Percentiles rank a stretch among this genome's conserved stretches.
Conservation (phyloP, 2,113 vertebrate species). For the Hucho hucho region DNA sequence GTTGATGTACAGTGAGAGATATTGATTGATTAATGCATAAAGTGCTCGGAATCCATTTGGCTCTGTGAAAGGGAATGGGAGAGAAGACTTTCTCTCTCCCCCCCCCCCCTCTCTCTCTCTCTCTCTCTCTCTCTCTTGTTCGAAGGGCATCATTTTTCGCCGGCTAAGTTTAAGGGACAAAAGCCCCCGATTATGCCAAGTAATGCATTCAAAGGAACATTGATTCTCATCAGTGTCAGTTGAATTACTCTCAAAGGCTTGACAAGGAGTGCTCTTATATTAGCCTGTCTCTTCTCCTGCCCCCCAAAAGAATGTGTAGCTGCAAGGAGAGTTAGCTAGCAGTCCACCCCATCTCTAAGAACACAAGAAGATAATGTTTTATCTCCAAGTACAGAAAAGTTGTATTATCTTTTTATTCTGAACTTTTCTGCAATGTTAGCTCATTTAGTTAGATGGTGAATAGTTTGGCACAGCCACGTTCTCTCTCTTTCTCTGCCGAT, state of each 20-base stretch:
- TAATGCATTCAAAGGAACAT: slow-evolving; percentile 94
- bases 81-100: slow-evolving; percentile 84
- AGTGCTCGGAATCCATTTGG: slow-evolving; percentile 99
- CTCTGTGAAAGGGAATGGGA: slow-evolving; percentile 92
- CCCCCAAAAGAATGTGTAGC: slow-evolving; percentile 57
- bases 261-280: slow-evolving; percentile 89
- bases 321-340: slow-evolving; percentile 13
- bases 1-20: slow-evolving; percentile 98
- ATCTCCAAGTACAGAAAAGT: slow-evolving; percentile 16
- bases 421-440: slow-evolving; percentile 15
- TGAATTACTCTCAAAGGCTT: slow-evolving; percentile 92
- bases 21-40: slow-evolving; percentile 99
- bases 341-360: slow-evolving; percentile 28
- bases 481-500: slow-evolving; percentile 4
- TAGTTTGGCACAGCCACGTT: neutral
- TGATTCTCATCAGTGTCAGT: slow-evolving; percentile 96
- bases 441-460: slow-evolving; percentile 15
- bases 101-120: slow-evolving; percentile 75
- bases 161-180: slow-evolving; percentile 91
- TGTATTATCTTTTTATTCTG: slow-evolving; percentile 9
- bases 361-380: slow-evolving; percentile 17
- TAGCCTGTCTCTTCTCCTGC: slow-evolving; percentile 78
- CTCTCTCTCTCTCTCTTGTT: slow-evolving; percentile 82
- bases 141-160: slow-evolving; percentile 89
- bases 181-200: slow-evolving; percentile 94